Percentiles rank a stretch among this genome's conserved stretches.
phyloP scores from a whole-genome alignment of 2,113 vertebrate species.

The Numida meleagris region DNA sequence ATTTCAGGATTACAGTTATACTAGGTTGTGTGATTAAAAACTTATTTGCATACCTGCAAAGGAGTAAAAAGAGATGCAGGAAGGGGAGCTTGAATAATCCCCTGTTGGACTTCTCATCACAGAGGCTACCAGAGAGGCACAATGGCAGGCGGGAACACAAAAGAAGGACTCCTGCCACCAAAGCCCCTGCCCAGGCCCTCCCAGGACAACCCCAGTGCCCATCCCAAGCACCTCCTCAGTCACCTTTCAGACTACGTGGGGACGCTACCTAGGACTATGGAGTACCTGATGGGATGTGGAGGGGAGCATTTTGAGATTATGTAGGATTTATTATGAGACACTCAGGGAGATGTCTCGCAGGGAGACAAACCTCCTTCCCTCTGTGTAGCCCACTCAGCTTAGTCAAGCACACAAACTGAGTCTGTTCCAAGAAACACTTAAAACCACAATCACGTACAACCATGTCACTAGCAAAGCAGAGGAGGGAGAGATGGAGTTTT shows the following conservation, averaged over 20 bases:
- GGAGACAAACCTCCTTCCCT: neutral
- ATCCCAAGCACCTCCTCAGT: neutral
- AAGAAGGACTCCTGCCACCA: neutral
- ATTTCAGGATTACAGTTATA: neutral
- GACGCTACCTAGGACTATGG: neutral
- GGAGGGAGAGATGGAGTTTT: neutral
- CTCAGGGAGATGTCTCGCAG: neutral
- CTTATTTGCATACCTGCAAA: neutral
- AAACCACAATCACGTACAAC: neutral
- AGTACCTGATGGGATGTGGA: rapidly evolving
- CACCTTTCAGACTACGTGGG: neutral
- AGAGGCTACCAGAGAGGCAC: neutral
- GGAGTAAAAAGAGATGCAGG: neutral
- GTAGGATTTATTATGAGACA: rapidly evolving
- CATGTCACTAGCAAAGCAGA: neutral
- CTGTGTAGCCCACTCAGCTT: neutral
- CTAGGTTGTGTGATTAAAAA: neutral
- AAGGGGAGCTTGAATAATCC: neutral
- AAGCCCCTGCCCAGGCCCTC: neutral
- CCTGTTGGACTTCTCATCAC: neutral
- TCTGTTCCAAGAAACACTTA: neutral
- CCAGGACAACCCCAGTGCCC: neutral
- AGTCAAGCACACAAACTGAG: neutral
- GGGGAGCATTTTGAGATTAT: neutral
- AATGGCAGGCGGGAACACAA: neutral